These are phyloP conservation scores for Phainopepla nitens DNA, from an alignment of 2,113 vertebrate species.

Conservation along the genomic window DNA sequence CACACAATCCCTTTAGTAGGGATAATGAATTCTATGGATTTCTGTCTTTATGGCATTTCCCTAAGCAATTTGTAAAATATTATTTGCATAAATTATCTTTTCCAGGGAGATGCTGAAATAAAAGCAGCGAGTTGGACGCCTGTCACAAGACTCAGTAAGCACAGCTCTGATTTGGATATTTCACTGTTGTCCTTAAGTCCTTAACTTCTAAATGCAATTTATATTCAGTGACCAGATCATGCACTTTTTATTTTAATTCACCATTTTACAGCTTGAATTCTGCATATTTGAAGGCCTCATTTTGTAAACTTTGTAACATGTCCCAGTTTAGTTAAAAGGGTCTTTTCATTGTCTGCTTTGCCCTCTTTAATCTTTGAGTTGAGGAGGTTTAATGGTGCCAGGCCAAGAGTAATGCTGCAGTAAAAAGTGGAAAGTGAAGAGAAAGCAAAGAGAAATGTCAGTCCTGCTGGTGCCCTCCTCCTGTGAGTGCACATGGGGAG, in stretches of 20 bases:
- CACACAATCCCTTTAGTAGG: neutral
- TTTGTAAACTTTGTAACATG: neutral
- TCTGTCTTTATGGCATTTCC: neutral
- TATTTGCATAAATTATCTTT: neutral
- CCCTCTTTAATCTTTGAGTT: neutral
- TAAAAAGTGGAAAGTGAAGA: neutral
- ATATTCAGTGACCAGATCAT: neutral
- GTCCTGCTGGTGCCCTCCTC: neutral
- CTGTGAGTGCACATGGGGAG: accelerated
- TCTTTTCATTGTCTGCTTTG: neutral
- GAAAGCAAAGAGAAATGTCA: neutral
- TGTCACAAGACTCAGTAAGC: neutral
- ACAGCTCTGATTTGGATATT: neutral
- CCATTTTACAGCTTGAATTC: neutral
- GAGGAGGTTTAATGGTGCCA: neutral
- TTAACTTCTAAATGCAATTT: neutral
- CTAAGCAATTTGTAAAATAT: neutral
- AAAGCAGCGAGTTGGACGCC: neutral
- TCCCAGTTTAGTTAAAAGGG: neutral
- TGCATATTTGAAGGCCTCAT: neutral
- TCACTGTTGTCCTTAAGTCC: neutral
- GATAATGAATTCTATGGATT: neutral
- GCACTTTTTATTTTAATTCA: neutral
- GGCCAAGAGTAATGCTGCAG: neutral
- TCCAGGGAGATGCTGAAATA: neutral